Evolutionary conservation across 2,113 vertebrate genomes (phyloP).

Genomic region (Callospermophilus lateralis): DNA sequence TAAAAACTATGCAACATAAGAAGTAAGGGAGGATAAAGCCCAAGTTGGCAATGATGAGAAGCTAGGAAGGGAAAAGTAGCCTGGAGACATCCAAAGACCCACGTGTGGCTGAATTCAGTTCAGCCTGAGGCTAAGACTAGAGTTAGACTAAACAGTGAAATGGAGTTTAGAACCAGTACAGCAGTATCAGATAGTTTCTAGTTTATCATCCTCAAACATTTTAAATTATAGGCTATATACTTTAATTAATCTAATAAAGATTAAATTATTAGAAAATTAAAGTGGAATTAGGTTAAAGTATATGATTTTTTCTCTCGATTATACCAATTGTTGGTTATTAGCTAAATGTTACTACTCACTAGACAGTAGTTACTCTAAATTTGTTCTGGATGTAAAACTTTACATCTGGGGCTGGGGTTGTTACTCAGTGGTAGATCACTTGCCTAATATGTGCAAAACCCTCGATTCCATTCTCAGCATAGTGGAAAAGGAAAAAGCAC

Average conservation of each 20-base stretch:
- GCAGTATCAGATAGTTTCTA: neutral
- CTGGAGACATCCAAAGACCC: neutral
- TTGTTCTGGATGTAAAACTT: neutral
- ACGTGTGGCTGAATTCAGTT: neutral
- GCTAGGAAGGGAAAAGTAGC: neutral
- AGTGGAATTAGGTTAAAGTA: slow-evolving; percentile 6
- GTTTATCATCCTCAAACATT: slow-evolving; percentile 10
- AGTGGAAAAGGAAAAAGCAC: neutral
- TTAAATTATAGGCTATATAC: neutral
- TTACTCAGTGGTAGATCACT: neutral
- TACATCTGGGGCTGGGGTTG: neutral
- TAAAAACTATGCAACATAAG: neutral
- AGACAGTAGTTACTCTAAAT: neutral
- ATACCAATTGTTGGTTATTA: neutral
- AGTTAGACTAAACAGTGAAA: neutral
- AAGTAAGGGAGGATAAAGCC: neutral
- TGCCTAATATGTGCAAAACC: neutral
- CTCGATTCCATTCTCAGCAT: neutral
- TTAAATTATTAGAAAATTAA: neutral
- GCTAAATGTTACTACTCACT: neutral
- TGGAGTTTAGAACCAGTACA: neutral
- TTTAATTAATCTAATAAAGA: neutral
- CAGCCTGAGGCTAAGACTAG: neutral
- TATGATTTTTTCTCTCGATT: neutral
- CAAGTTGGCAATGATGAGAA: neutral